Percentiles rank a stretch among this genome's conserved stretches.
Conservation (phyloP, 2,888 invertebrate genomes). For the Sabatieria punctata region DNA sequence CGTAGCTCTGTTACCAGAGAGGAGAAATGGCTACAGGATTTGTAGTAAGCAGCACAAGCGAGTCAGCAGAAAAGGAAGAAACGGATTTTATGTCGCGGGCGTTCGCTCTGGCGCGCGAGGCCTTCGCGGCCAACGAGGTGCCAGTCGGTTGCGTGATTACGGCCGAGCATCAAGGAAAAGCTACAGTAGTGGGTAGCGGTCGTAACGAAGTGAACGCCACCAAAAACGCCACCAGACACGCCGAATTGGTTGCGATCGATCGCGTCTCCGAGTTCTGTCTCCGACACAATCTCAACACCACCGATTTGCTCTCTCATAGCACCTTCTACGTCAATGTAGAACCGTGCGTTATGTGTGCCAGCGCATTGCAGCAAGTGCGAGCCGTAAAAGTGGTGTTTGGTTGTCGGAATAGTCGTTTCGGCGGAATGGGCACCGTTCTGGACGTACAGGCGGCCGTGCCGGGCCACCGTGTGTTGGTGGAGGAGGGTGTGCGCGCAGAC, state of each 20-base stretch:
- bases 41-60: too few species aligned
- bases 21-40: too few species aligned
- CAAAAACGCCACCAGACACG: slow-evolving; percentile 85
- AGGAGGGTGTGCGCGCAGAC: background rate
- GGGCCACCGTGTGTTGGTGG: background rate
- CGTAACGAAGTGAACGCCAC: slow-evolving; percentile 77
- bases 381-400: slow-evolving; percentile 53
- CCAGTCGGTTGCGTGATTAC: slow-evolving; percentile 93
- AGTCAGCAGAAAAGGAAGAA: too few species aligned
- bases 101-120: slow-evolving; percentile 46
- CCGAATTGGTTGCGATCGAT: slow-evolving; percentile 79
- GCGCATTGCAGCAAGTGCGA: slow-evolving; percentile 31
- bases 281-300: too few species aligned
- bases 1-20: too few species aligned
- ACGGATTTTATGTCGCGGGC: slow-evolving; percentile 1
- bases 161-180: too few species aligned
- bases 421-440: slow-evolving; percentile 71
- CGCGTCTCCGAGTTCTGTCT: too few species aligned
- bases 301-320: too few species aligned
- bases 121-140: slow-evolving; percentile 62
- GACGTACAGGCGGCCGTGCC: background rate
- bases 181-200: slow-evolving; percentile 57
- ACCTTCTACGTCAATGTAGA: slow-evolving; percentile 92
- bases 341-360: slow-evolving; percentile 87
- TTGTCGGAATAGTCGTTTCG: slow-evolving; percentile 82